Conservation (phyloP, 2,888 invertebrate species). For the Epistrophe eligans region DNA sequence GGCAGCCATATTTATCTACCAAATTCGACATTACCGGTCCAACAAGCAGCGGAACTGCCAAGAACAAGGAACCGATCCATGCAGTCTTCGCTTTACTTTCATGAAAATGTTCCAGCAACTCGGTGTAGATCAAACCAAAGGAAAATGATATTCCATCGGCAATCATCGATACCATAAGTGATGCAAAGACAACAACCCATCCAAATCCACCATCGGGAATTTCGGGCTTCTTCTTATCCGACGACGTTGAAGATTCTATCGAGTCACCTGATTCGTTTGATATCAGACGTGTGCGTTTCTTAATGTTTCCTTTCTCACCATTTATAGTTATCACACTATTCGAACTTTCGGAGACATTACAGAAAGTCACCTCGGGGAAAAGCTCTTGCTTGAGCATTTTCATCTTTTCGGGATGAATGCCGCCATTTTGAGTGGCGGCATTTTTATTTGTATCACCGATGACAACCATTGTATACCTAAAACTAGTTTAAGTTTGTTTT, state of each 20-base stretch:
- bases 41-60: conserved; percentile 93
- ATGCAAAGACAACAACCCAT: conserved; percentile 90
- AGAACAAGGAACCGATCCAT: conserved; percentile 95
- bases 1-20: conserved; percentile 94
- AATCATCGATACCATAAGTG: conserved; percentile 93
- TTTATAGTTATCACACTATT: conserved; percentile 79
- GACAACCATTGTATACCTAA: conserved; percentile 55
- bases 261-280: conserved; percentile 83
- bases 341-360: conserved; percentile 81
- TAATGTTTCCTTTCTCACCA: conserved; percentile 74
- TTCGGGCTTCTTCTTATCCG: conserved; percentile 82
- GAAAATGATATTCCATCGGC: conserved; percentile 97
- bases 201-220: conserved; percentile 84
- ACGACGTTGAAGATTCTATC: conserved; percentile 80
- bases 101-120: conserved; percentile 91
- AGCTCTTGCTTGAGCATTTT: conserved; percentile 81
- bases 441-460: conserved; percentile 62
- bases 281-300: conserved; percentile 81
- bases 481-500: conserved; percentile 9
- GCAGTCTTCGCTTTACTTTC: conserved; percentile 94
- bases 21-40: conserved; percentile 94
- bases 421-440: conserved; percentile 69
- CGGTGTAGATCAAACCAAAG: conserved; percentile 94
- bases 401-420: conserved; percentile 76
- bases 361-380: conserved; percentile 83